A percentile compares a stretch with the other conserved stretches of the same genome.
Conservation (phyloP, 1,140 invertebrate genomes). For the Epicauta chinensis region DNA sequence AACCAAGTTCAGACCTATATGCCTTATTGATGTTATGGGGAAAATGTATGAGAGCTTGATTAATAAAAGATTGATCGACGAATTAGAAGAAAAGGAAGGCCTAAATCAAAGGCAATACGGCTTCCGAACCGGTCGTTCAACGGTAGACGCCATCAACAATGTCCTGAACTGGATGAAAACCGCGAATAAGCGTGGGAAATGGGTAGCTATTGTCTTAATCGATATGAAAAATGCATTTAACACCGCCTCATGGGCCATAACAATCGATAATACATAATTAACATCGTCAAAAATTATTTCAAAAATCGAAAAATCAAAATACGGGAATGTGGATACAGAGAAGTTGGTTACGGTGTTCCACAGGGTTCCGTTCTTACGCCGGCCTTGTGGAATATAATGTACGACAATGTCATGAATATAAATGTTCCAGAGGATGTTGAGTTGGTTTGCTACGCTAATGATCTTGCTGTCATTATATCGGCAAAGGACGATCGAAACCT, state of each 20-base stretch:
- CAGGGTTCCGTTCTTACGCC: too few relatives aligned
- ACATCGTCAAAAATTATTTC: neutral
- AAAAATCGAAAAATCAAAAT: too few relatives aligned
- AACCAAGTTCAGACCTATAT: constrained; percentile 33
- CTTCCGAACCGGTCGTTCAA: constrained; percentile 4
- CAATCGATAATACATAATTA: neutral
- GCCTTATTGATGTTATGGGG: constrained; percentile 29
- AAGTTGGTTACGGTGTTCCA: too few relatives aligned
- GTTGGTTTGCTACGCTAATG: too few relatives aligned
- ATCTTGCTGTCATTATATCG: too few relatives aligned
- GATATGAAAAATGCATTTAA: neutral
- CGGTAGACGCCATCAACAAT: too few relatives aligned
- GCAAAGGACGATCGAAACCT: too few relatives aligned
- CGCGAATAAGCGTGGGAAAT: neutral
- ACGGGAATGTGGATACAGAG: too few relatives aligned
- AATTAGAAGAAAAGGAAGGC: constrained; percentile 15
- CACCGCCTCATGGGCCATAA: neutral
- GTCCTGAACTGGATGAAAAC: too few relatives aligned
- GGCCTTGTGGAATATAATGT: too few relatives aligned
- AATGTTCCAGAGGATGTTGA: too few relatives aligned
- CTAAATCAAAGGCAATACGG: constrained; percentile 22
- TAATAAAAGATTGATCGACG: constrained; percentile 18
- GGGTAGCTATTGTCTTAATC: neutral
- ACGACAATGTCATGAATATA: too few relatives aligned
- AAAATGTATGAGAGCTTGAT: constrained; percentile 33